Evolutionary conservation across 1,140 invertebrate species (phyloP).

Genomic region (Pogonognathellus flavescens): DNA sequence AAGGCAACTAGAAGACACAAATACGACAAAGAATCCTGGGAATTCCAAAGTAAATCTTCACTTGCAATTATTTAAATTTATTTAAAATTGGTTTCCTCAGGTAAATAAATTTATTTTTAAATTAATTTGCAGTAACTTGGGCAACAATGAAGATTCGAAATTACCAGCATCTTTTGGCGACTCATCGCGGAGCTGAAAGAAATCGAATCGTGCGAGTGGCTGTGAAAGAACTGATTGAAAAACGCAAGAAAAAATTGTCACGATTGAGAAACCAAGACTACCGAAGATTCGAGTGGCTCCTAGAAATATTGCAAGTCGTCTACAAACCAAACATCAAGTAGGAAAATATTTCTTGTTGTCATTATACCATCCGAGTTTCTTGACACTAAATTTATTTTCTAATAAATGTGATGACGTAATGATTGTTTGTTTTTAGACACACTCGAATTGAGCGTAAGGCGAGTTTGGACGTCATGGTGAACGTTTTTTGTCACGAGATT

Average conservation of each 20-base stretch:
- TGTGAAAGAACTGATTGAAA: constrained; percentile 81
- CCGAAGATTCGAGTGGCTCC: constrained; percentile 87
- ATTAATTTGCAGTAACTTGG: constrained; percentile 74
- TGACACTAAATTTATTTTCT: neutral
- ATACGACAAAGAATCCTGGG: constrained; percentile 54
- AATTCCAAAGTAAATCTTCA: constrained; percentile 50
- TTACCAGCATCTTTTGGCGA: constrained; percentile 72
- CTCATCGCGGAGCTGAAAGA: constrained; percentile 72
- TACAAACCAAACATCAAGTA: constrained; percentile 79
- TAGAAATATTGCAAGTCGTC: constrained; percentile 83
- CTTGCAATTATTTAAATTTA: neutral
- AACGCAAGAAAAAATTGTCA: constrained; percentile 80
- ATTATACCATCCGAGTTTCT: neutral
- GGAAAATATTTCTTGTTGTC: constrained; percentile 66
- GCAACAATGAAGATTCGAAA: constrained; percentile 74
- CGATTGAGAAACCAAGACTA: constrained; percentile 81
- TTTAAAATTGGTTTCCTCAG: neutral
- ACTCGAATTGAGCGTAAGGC: constrained; percentile 33
- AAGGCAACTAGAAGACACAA: constrained; percentile 56
- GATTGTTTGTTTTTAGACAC: neutral
- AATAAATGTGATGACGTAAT: neutral
- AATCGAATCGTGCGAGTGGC: neutral
- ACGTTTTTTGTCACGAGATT: constrained; percentile 63
- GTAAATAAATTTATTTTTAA: constrained; percentile 5
- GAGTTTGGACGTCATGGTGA: constrained; percentile 45